Base-by-base conservation (phyloP, 1,140 invertebrate species). In the Oncopeltus fasciatus region DNA sequence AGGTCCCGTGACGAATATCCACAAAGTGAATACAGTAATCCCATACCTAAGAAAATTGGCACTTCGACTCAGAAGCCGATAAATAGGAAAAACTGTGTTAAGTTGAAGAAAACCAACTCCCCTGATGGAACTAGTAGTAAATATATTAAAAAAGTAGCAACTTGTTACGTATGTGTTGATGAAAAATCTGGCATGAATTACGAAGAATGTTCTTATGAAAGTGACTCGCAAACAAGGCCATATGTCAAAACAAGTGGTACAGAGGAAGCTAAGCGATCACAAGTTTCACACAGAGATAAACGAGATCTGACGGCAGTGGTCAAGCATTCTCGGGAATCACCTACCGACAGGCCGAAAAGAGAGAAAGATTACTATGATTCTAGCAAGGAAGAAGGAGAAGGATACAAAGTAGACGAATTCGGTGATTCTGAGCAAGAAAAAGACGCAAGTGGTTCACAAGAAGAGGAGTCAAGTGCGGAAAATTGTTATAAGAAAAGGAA, bases 151-250 rank as follows among this genome's bases (percentile, higher is more conserved):
- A 59, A 53, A 2, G 26, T 33, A 14, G 16, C 76, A 72, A 74
- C 72, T 38, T 81, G 79, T 60, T 79, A 77, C 64, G 70, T 74
- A 9, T 80, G 78, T 63, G 76, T 75, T 63, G 74, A 80, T 62
- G 71, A 73, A 1, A 71, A 71, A 49, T 73, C 69, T 28, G 76
- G 75, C 20, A 70, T 71, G 1, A 44, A 67, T 57, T 78, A 73
- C 53, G 77, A 78, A 62, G 72, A 76, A 56, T 80, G 78, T 67
- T 74, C 74, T 0, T 87, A 86, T 71, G 77, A 78, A 1, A 78
- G 80, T 18, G 78, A 81, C 66, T 84, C 85, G 0, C 80, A 82
- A 66, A 82, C 83, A 61, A 83, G 85, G 66, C 76, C 83, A 66
- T 86, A 86, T 69, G 81, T 83, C 51, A 85, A 80, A 69, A 73